These are phyloP conservation scores for Melospiza melodia DNA, from an alignment of 2,113 vertebrate species.

Conservation along the genomic window DNA sequence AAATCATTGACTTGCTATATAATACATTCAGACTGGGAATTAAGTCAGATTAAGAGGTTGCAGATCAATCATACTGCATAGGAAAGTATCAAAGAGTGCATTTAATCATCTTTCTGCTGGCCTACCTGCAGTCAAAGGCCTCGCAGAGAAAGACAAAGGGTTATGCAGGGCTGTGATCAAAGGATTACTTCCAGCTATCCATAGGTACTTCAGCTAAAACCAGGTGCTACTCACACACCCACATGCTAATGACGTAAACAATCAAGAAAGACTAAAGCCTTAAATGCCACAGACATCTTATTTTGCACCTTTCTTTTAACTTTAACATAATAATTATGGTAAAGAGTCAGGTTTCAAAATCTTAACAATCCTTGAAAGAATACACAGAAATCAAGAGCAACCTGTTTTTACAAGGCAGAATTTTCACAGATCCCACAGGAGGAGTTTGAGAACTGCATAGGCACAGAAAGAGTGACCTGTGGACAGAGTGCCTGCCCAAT, in stretches of 20 bases:
- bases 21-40: not conserved
- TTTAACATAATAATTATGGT: not conserved
- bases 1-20: not conserved
- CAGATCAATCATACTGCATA: not conserved
- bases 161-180: not conserved
- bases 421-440: not conserved
- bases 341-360: not conserved
- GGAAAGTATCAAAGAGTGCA: not conserved
- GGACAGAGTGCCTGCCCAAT: not conserved
- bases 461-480: not conserved
- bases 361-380: not conserved
- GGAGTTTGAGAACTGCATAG: not conserved
- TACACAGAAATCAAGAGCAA: not conserved
- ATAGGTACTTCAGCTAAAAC: not conserved
- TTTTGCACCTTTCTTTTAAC: not conserved
- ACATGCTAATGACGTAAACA: fast-evolving
- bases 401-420: not conserved
- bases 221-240: not conserved
- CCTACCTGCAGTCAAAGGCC: not conserved
- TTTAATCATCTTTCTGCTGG: not conserved
- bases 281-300: not conserved
- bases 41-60: not conserved
- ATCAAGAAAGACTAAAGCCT: not conserved
- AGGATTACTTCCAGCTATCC: not conserved
- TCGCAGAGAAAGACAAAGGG: not conserved